phyloP scores from a whole-genome alignment of 2,888 invertebrate species.

The Sipha maydis region DNA sequence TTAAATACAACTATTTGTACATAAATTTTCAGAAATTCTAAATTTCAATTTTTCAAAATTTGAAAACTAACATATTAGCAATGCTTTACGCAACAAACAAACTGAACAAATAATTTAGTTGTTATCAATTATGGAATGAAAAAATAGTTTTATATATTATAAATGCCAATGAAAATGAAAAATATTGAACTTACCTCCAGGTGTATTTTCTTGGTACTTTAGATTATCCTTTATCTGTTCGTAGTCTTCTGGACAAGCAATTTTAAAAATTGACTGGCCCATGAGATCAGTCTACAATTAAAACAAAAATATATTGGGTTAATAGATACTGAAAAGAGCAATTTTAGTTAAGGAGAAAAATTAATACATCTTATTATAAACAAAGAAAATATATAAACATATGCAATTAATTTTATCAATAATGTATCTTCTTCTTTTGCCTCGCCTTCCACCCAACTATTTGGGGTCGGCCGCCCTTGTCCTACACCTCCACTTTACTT shows the following conservation, averaged over 20 bases:
- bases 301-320: slow-evolving; percentile 44
- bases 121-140: background rate
- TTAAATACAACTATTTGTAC: no score
- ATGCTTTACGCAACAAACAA: no score
- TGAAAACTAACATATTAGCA: no score
- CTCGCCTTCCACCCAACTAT: no score
- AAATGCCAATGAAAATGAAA: background rate
- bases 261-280: slow-evolving; percentile 82
- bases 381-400: no score
- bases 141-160: no score
- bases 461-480: no score
- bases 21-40: no score
- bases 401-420: no score
- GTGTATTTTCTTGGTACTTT: slow-evolving; percentile 11
- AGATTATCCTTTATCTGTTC: slow-evolving; percentile 73
- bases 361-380: background rate
- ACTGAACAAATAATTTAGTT: background rate
- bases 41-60: no score
- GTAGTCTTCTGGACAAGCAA: slow-evolving; percentile 83
- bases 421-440: no score
- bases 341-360: background rate
- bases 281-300: slow-evolving; percentile 81
- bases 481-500: no score
- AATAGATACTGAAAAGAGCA: background rate
- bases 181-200: background rate